Percentiles rank a stretch among this genome's conserved stretches.
These are phyloP conservation scores for Tipula lateralis DNA, from an alignment of 2,888 invertebrate species.

Conservation along the genomic window DNA sequence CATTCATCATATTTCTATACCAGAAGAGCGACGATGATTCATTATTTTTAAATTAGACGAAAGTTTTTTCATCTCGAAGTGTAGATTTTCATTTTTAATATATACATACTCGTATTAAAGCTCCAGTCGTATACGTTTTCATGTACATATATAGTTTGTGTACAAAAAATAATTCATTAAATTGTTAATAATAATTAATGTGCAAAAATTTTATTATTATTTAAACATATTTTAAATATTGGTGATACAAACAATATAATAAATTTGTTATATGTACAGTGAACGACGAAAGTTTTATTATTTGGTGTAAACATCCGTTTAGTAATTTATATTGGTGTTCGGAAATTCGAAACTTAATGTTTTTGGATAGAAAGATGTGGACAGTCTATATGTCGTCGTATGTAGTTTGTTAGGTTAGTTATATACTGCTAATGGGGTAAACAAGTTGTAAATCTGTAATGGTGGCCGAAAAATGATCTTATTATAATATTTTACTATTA, in stretches of 20 bases:
- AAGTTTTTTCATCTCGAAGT: background rate
- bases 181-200: background rate
- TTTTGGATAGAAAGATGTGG: background rate
- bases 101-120: background rate
- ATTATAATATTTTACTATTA: too few relatives aligned
- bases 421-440: background rate
- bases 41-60: background rate
- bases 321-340: background rate
- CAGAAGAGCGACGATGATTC: background rate
- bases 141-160: too few relatives aligned
- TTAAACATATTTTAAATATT: background rate
- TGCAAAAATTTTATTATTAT: background rate
- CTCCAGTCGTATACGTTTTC: background rate
- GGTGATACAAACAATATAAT: background rate
- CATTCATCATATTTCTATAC: background rate
- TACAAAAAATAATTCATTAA: background rate
- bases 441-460: constrained; percentile 14
- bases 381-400: background rate
- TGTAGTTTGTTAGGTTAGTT: background rate
- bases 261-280: background rate
- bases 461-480: too few relatives aligned
- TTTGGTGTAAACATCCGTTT: background rate
- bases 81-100: too few relatives aligned
- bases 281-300: background rate
- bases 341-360: background rate